Conservation (phyloP, 2,797 vertebrate species). For the Sebastes paucispinis region DNA sequence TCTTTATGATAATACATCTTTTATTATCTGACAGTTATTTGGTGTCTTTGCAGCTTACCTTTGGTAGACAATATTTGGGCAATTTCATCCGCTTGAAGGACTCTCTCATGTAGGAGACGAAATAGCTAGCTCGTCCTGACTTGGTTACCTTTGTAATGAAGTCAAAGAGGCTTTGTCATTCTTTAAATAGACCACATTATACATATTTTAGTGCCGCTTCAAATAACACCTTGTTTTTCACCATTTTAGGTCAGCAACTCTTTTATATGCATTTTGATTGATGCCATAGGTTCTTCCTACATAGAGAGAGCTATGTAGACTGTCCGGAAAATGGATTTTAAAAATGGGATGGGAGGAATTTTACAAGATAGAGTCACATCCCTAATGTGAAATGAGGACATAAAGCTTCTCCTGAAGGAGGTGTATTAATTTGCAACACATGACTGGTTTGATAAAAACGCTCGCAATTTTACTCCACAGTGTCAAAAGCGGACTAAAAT, state of each 20-base stretch:
- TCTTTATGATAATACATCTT: constrained; percentile 2
- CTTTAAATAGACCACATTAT: constrained; percentile 6
- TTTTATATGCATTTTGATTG: constrained; percentile 10
- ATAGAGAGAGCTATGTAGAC: not conserved
- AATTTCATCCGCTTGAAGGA: constrained; percentile 93
- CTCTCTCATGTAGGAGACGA: constrained; percentile 94
- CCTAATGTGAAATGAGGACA: constrained; percentile 36
- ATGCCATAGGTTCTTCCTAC: not conserved
- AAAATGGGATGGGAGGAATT: not conserved
- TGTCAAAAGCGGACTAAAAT: constrained; percentile 44
- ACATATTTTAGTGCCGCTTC: constrained; percentile 3
- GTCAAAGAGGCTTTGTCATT: constrained; percentile 42
- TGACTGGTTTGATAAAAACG: constrained; percentile 48
- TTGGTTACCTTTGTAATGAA: constrained; percentile 88
- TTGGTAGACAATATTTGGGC: constrained; percentile 96
- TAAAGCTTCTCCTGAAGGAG: constrained; percentile 27
- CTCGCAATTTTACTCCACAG: constrained; percentile 13
- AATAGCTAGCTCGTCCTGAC: constrained; percentile 94
- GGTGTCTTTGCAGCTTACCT: constrained; percentile 64
- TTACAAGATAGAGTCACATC: not conserved
- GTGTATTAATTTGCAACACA: constrained; percentile 41
- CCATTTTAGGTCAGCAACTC: not conserved
- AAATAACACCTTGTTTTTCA: not conserved
- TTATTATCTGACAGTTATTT: not conserved
- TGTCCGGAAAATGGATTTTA: not conserved